Evolutionary conservation across 2,888 invertebrate genomes (phyloP), one percentile per base, ranked within the genome.

Genomic region (Lampropteryx suffumata): DNA sequence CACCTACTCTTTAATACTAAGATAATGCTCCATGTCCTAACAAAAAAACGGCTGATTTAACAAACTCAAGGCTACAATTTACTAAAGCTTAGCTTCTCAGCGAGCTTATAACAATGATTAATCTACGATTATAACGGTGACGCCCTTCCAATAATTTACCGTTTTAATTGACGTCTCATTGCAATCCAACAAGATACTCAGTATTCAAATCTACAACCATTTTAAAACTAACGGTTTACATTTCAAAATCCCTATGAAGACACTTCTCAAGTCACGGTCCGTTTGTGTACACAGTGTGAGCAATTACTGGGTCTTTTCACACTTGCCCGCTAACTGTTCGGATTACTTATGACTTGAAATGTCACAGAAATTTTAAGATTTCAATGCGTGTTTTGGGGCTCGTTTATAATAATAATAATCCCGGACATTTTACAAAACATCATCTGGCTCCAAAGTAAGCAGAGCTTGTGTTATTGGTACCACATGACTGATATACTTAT

Each of bases 301-400:
- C 80, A 82, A 88, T 86, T 82, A 84, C 76, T 71, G 57, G 67
- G 65, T 82, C 87, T 89, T 86, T 89, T 89, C 82, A 89, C 89
- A 85, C 86, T 66, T 77, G 60, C 67, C 62, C 60, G 82, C 82
- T 89, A 89, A 90, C 69, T 59, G 72, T 69, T 74, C 70, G 68
- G 70, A 74, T 75, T 79, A n/a, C n/a, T n/a, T n/a, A 63, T 61
- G 70, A 70, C 50, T 59, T 64, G 77, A 83, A 78, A 81, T 85
- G 87, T 85, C 82, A 66, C 32, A 13, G 32, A 32, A 24, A 6
- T 24, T 24, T 1, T 1, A 24, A 24, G 24, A 24, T 24, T 24
- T 24, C 7, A 7, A 24, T 7, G 24, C 21, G 5, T 24, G 1
- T 7, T 24, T 24, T 6, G 24, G 24, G 7, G 4, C 17, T 17